Percentiles rank a stretch among this genome's conserved stretches.
Evolutionary conservation across 2,113 vertebrate species (phyloP).

Genomic region (Sturnira hondurensis): DNA sequence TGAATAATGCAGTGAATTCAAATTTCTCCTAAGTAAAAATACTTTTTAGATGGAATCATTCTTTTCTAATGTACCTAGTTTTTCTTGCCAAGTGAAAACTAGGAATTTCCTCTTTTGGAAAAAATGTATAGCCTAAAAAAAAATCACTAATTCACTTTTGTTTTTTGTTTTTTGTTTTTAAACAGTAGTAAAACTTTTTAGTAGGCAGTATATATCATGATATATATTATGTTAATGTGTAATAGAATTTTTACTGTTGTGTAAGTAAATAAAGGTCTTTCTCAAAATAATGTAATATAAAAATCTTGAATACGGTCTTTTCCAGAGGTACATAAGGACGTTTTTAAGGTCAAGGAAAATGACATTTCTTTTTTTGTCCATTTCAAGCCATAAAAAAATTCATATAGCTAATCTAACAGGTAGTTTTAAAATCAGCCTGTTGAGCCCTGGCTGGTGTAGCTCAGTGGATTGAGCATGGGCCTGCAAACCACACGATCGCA

Average conservation of each 20-base stretch:
- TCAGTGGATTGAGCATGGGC: too few relatives aligned
- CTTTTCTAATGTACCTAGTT: neutral
- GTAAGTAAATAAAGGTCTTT: conserved; percentile 32
- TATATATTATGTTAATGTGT: neutral
- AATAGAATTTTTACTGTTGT: conserved; percentile 28
- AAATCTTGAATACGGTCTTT: neutral
- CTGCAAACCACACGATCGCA: too few relatives aligned
- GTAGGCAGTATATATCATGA: neutral
- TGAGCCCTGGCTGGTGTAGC: too few relatives aligned
- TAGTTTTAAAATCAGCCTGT: neutral
- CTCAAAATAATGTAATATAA: neutral
- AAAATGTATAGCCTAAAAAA: conserved; percentile 15
- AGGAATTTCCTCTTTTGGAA: conserved; percentile 1
- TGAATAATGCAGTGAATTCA: conserved; percentile 26
- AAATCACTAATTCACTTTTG: neutral
- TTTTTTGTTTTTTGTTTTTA: neutral
- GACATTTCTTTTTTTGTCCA: neutral
- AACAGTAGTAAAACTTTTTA: conserved; percentile 16
- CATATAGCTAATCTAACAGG: neutral
- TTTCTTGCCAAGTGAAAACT: neutral
- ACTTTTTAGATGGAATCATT: neutral
- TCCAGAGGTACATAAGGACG: neutral
- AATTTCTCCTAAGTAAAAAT: neutral
- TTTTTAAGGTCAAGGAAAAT: neutral
- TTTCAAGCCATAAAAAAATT: neutral